Conservation (phyloP, 2,888 invertebrate genomes). For the Heliconius cydno region DNA sequence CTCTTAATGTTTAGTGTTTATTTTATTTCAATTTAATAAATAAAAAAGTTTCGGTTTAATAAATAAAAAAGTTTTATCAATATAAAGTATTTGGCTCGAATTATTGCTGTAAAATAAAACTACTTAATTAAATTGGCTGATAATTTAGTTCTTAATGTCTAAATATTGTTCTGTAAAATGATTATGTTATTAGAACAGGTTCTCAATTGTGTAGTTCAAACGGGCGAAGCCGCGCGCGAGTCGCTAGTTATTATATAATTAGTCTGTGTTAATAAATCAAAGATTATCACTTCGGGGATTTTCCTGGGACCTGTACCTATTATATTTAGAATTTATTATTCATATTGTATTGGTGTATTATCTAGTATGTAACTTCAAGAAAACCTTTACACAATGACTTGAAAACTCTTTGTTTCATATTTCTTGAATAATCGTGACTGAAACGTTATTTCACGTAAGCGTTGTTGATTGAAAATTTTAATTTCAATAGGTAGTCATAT, state of each 20-base stretch:
- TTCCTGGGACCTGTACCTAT: neutral
- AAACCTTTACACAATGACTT: neutral
- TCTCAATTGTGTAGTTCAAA: neutral
- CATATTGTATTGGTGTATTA: neutral
- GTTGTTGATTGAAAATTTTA: neutral
- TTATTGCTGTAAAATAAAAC: no score
- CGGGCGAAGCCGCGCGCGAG: neutral
- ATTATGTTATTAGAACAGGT: no score
- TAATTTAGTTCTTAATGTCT: no score
- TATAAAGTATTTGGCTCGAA: no score
- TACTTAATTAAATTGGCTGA: no score
- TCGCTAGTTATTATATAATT: constrained; percentile 1
- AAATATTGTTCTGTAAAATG: no score
- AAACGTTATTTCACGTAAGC: neutral
- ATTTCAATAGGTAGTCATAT: neutral
- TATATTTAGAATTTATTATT: neutral
- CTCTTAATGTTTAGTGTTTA: no score
- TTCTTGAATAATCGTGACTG: constrained; percentile 9
- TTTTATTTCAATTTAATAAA: no score
- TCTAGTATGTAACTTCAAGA: neutral
- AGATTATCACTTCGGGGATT: neutral
- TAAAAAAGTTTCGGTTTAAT: no score
- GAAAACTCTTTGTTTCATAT: neutral
- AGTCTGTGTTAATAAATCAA: neutral
- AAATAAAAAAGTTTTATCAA: no score